Base-by-base conservation (phyloP, 2,888 invertebrate genomes). In the Uropetala carovei region DNA sequence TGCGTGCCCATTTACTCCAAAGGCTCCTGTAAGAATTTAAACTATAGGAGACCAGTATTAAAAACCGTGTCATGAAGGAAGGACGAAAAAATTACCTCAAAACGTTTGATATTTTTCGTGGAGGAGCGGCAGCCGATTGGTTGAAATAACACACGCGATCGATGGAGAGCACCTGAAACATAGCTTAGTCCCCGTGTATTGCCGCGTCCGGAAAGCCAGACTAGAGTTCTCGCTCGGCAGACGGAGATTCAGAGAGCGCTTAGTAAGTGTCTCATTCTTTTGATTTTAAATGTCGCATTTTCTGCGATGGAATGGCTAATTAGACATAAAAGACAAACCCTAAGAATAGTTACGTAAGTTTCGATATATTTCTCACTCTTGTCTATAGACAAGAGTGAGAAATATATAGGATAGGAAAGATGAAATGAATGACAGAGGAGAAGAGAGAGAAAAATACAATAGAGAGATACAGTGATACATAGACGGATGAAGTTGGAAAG, bases 201-300 rank as follows among this genome's bases (percentile, higher is more conserved):
- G 75, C 75, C 22, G 27, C 75, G 22, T 75, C 27, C 75, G 22
- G 75, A 75, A 75, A 75, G 22, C 27, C 27, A 27, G 22, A 13
- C 75, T 27, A 22, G n/a, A 75, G 75, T 75, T 9, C 43, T 43
- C 75, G 27, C 22, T 75, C 13, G 27, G 75, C 75, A 75, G 27
- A 75, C 22, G 43, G 43, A 43, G 5, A 5, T 43, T 43, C 43
- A 43, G 43, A 75, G 22, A 11, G 22, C 3, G 75, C 11, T 68
- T 18, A 68, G 68, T 68, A 22, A 75, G 75, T 22, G 22, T 22
- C 75, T 75, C 75, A 75, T 75, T 22, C 75, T 75, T 75, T 75
- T 22, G 75, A 22, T 27, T 10, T 22, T 7, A 22, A 27, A 27
- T 27, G 10, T 22, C 10, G 75, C 22, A 75, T 11, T 14, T 13